A percentile compares a stretch with the other conserved stretches of the same genome.
These are phyloP conservation scores for Aspidiotus destructor DNA, from an alignment of 2,888 invertebrate genomes.

Conservation along the genomic window DNA sequence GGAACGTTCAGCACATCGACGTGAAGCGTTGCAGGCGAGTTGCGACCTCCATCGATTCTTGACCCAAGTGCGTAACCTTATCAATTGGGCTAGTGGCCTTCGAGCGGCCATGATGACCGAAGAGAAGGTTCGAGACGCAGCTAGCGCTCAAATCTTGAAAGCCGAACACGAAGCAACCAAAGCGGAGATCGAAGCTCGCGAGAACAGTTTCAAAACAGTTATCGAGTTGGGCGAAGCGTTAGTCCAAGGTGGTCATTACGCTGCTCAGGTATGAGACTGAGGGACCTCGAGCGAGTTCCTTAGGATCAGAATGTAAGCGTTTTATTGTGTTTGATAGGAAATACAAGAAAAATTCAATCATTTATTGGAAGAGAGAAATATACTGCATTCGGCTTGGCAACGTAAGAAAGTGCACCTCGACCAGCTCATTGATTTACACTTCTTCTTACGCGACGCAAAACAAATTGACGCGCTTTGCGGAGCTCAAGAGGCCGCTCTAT, in stretches of 20 bases:
- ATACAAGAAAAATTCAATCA: conserved; percentile 69
- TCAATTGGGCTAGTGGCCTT: conserved; percentile 75
- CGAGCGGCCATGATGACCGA: conserved; percentile 68
- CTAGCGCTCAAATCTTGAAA: conserved; percentile 67
- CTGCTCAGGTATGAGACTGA: conserved; percentile 47
- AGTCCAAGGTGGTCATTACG: conserved; percentile 75
- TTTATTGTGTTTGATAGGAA: conserved; percentile 45
- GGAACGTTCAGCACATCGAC: conserved; percentile 66
- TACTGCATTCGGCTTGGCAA: conserved; percentile 76
- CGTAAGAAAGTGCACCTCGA: conserved; percentile 78
- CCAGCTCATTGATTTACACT: conserved; percentile 84
- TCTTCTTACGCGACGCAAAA: conserved; percentile 87
- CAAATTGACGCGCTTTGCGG: conserved; percentile 80
- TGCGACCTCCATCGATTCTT: conserved; percentile 82
- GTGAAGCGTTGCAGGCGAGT: conserved; percentile 73
- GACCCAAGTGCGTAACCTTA: conserved; percentile 73
- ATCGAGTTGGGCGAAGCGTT: conserved; percentile 70
- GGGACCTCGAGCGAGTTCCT: not conserved
- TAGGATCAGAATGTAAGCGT: too few species aligned
- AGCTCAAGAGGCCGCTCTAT: conserved; percentile 72
- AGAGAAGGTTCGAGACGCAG: conserved; percentile 71
- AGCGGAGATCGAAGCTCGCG: conserved; percentile 79
- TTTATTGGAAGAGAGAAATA: conserved; percentile 66
- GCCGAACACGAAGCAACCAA: conserved; percentile 74
- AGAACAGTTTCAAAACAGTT: conserved; percentile 64